Base-by-base conservation (phyloP, 2,888 invertebrate genomes). In the Yponomeuta cagnagella region DNA sequence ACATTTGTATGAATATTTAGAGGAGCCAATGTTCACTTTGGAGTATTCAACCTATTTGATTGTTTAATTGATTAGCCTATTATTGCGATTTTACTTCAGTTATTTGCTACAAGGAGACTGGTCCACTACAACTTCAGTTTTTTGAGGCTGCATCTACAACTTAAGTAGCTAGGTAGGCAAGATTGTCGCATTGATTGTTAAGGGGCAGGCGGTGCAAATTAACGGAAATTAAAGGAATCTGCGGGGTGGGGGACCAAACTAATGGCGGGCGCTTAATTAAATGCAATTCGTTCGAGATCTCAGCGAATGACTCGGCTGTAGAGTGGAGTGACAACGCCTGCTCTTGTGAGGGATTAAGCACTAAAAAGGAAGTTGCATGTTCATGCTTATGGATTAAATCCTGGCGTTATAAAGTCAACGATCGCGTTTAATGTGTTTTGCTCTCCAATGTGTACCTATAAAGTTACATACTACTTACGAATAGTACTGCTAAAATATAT, bases 171-270 rank as follows among this genome's bases (percentile, higher is more conserved):
- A 58, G 6, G 52, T 15, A 12, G 3, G 12, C 2, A 12, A 15
- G 52, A 15, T 52, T 37, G 58, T 67, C 52, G 31, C 67, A 70
- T 70, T 37, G 67, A 52, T 67, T 58, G 52, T 58, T 63, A 63
- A 52, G 63, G 63, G 65, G 15, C 71, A 72, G 71, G 63, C 72
- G 67, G 74, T 75, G 75, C 73, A 74, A 79, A 80, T 82, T 79
- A 80, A 78, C 78, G 76, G 78, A 78, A 82, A 81, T 82, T 81
- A 81, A 58, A 77, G 78, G 73, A 78, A 79, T 78, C 78, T 74
- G 74, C 72, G 71, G 74, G 73, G 58, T 68, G 71, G 74, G 76
- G 75, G 73, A 63, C 68, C 71, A 65, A 74, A 74, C 76, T 79
- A 77, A 78, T 76, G 75, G 77, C 76, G 70, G 72, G 48, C 72